These are phyloP conservation scores for Drosophila ercepeae DNA, from an alignment of 1,140 invertebrate species.

Conservation along the genomic window DNA sequence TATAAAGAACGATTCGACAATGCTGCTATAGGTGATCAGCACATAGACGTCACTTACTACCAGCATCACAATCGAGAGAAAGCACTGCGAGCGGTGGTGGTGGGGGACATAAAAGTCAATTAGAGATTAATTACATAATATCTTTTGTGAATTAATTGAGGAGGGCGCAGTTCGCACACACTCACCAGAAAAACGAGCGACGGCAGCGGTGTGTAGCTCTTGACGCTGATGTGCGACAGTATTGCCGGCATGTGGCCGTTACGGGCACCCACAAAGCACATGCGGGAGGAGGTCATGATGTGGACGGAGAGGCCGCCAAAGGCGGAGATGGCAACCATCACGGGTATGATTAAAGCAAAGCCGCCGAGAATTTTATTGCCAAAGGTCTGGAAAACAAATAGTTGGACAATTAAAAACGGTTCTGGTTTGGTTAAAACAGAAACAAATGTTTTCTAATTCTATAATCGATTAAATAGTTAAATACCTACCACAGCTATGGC, in stretches of 20 bases:
- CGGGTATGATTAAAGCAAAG: conserved; percentile 91
- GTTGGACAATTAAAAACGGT: conserved; percentile 13
- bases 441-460: neutral
- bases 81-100: conserved; percentile 88
- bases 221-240: conserved; percentile 93
- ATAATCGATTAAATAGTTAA: neutral
- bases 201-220: conserved; percentile 92
- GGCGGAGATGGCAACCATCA: conserved; percentile 93
- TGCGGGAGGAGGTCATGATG: conserved; percentile 94
- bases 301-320: conserved; percentile 94
- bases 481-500: conserved; percentile 96
- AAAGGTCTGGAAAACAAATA: conserved; percentile 88
- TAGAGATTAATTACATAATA: conserved; percentile 54
- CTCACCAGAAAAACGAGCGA: conserved; percentile 93
- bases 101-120: conserved; percentile 21
- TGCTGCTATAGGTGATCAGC: conserved; percentile 97
- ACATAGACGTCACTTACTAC: conserved; percentile 93
- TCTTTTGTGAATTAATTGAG: conserved; percentile 58
- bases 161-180: conserved; percentile 85
- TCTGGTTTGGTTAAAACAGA: neutral
- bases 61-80: conserved; percentile 94
- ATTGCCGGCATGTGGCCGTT: conserved; percentile 95
- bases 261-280: conserved; percentile 96
- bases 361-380: conserved; percentile 89
- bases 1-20: conserved; percentile 96